Evolutionary conservation across 2,113 vertebrate genomes (phyloP).

Genomic region (Mixornis gularis): DNA sequence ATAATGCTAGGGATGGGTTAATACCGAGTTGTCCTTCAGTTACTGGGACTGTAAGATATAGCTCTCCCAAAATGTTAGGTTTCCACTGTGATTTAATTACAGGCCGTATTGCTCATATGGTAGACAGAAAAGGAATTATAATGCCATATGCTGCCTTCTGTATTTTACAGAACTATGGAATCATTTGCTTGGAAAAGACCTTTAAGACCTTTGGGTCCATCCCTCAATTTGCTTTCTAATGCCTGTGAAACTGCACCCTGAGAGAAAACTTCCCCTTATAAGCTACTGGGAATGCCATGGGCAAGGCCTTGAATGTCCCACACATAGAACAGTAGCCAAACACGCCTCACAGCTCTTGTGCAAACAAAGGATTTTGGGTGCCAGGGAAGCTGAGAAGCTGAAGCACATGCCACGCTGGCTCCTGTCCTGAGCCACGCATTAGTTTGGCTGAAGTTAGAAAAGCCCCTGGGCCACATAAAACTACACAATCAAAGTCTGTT

Average conservation of each 20-base stretch:
- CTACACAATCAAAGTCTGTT: conserved; percentile 25
- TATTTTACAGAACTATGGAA: not conserved
- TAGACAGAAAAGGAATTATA: not conserved
- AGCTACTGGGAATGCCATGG: fast-evolving
- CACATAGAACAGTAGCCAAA: fast-evolving
- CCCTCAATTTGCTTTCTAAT: not conserved
- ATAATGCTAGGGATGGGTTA: not conserved
- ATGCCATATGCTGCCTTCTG: not conserved
- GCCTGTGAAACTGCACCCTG: not conserved
- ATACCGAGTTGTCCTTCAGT: not conserved
- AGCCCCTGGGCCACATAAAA: not conserved
- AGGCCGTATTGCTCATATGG: not conserved
- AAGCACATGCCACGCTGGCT: not conserved
- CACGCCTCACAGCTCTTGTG: not conserved
- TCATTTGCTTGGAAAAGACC: not conserved
- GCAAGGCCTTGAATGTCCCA: not conserved
- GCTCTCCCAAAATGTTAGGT: not conserved
- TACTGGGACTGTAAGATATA: not conserved
- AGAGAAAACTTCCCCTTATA: not conserved
- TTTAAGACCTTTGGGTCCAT: not conserved
- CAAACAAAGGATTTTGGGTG: not conserved
- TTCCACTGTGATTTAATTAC: not conserved
- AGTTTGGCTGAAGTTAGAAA: not conserved
- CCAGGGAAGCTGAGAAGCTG: not conserved
- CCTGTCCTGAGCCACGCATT: not conserved